Conservation (phyloP, 2,113 vertebrate species). For the Lipophrys pholis region DNA sequence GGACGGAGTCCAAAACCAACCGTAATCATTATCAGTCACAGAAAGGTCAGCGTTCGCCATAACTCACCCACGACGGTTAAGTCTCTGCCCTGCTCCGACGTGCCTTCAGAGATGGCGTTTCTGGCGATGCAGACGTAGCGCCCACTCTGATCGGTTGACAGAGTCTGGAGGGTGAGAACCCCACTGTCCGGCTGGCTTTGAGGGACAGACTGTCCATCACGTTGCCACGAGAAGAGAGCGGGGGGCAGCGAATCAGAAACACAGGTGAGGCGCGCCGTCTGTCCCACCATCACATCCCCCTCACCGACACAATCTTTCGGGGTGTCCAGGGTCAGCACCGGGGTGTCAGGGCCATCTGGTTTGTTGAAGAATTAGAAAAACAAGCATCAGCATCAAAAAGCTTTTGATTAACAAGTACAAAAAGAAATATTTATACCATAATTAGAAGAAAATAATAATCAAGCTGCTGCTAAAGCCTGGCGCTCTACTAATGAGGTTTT, state of each 20-base stretch:
- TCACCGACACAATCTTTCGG: slow-evolving; percentile 73
- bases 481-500: background rate
- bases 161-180: slow-evolving; percentile 75
- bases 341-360: slow-evolving; percentile 81
- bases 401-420: slow-evolving; percentile 6
- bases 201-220: slow-evolving; percentile 62
- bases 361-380: slow-evolving; percentile 24
- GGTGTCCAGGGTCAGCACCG: slow-evolving; percentile 60
- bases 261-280: slow-evolving; percentile 76
- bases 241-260: slow-evolving; percentile 75
- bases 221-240: slow-evolving; percentile 79
- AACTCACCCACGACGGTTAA: slow-evolving; percentile 80
- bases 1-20: slow-evolving; percentile 56
- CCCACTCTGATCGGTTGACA: slow-evolving; percentile 72
- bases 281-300: slow-evolving; percentile 73
- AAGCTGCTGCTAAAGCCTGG: background rate
- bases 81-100: slow-evolving; percentile 60
- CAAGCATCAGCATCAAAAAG: slow-evolving; percentile 18
- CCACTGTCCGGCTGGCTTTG: slow-evolving; percentile 60
- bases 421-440: background rate
- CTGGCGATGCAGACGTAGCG: slow-evolving; percentile 73
- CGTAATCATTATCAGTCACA: slow-evolving; percentile 57
- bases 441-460: background rate
- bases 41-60: slow-evolving; percentile 35
- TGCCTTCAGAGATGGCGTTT: slow-evolving; percentile 68